These are phyloP conservation scores for Coenobita brevimanus DNA, from an alignment of 1,140 invertebrate species.

Conservation along the genomic window DNA sequence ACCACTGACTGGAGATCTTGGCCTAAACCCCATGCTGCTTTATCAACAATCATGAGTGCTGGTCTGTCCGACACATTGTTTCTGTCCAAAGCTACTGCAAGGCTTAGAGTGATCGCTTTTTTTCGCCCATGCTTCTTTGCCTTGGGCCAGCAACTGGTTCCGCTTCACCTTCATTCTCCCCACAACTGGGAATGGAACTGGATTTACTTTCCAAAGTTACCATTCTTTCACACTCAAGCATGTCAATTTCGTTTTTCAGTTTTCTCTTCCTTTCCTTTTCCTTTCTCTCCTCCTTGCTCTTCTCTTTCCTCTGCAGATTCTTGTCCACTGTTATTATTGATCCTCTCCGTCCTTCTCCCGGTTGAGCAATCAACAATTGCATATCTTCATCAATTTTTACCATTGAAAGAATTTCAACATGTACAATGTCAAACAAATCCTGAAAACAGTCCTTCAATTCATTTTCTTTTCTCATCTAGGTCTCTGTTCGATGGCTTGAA, in stretches of 20 bases:
- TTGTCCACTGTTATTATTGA: background rate
- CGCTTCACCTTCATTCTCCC: too few relatives aligned
- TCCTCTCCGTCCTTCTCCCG: background rate
- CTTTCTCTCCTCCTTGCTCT: too few relatives aligned
- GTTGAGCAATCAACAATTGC: background rate
- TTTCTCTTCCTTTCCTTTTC: background rate
- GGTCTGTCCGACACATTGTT: too few relatives aligned
- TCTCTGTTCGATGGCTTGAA: constrained; percentile 13
- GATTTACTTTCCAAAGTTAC: constrained; percentile 10
- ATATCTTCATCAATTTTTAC: background rate
- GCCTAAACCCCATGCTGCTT: too few relatives aligned
- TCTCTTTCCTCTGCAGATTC: too few relatives aligned
- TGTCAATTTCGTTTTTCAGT: background rate
- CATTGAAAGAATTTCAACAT: constrained; percentile 1
- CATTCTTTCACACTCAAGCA: background rate
- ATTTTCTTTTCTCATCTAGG: constrained; percentile 7
- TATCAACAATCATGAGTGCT: too few relatives aligned
- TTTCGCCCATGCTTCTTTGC: too few relatives aligned
- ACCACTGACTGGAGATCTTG: too few relatives aligned
- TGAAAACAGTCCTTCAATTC: background rate
- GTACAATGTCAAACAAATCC: constrained; percentile 15
- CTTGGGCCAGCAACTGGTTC: too few relatives aligned
- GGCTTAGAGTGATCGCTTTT: too few relatives aligned
- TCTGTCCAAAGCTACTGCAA: too few relatives aligned
- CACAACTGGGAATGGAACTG: constrained; percentile 8